phyloP scores from a whole-genome alignment of 2,888 invertebrate species.

The Ligdia adustata region DNA sequence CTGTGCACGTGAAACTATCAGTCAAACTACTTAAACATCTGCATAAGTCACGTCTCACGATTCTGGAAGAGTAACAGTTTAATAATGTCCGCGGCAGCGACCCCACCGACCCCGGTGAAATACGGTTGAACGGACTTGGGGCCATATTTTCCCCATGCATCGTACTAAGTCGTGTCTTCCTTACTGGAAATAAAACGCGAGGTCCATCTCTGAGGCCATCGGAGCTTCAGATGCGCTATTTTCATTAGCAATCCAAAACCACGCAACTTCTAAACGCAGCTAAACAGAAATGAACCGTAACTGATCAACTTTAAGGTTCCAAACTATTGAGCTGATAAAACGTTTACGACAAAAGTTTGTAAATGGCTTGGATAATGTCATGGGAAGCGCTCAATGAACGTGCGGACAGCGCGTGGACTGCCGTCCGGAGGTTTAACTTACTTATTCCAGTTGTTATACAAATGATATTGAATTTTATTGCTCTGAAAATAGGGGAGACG shows the following conservation, averaged over 20 bases:
- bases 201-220: constrained; percentile 83
- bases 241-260: constrained; percentile 45
- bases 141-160: constrained; percentile 81
- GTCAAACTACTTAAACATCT: constrained; percentile 82
- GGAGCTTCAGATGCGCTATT: constrained; percentile 80
- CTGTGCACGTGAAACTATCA: constrained; percentile 78
- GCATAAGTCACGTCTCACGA: constrained; percentile 82
- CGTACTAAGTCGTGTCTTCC: constrained; percentile 82
- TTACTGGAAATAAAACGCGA: constrained; percentile 82
- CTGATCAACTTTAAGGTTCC: background rate
- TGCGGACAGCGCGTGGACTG: constrained; percentile 81
- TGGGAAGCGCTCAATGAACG: constrained; percentile 83
- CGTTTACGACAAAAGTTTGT: constrained; percentile 47
- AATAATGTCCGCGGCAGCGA: constrained; percentile 80
- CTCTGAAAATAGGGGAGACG: constrained; percentile 40
- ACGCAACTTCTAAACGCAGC: constrained; percentile 29
- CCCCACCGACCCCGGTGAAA: constrained; percentile 77
- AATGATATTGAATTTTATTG: constrained; percentile 52
- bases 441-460: constrained; percentile 50
- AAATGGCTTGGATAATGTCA: constrained; percentile 73
- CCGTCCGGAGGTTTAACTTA: constrained; percentile 67
- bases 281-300: constrained; percentile 30
- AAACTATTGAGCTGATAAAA: constrained; percentile 23
- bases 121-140: constrained; percentile 78
- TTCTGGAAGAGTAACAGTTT: constrained; percentile 78